A percentile compares a stretch with the other conserved stretches of the same genome.
Conservation (phyloP, 23 tunicate species). For the Oikopleura albicans region DNA sequence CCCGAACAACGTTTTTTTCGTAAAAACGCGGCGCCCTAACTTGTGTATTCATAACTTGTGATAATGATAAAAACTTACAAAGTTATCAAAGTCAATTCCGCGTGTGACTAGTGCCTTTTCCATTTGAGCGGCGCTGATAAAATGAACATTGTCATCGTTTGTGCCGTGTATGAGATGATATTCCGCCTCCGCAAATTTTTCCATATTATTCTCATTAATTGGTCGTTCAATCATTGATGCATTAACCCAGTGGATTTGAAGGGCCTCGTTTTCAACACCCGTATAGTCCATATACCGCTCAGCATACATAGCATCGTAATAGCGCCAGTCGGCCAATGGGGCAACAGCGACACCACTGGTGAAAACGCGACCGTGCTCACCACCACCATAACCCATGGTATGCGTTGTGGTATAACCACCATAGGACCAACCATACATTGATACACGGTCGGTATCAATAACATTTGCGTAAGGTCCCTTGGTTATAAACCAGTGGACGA, state of each 20-base stretch:
- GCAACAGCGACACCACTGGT: conserved; percentile 89
- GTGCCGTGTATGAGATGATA: conserved; percentile 72
- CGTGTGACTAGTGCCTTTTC: conserved; percentile 78
- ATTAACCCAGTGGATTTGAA: conserved; percentile 30
- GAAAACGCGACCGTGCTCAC: conserved; percentile 9
- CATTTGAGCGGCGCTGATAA: conserved; percentile 84
- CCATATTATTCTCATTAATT: conserved; percentile 22
- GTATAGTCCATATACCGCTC: conserved; percentile 68
- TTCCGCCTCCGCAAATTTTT: conserved; percentile 36
- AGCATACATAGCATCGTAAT: conserved; percentile 98
- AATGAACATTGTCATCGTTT: conserved; percentile 92
- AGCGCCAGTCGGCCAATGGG: conserved; percentile 60
- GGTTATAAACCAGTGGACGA: neutral
- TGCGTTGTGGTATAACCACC: conserved; percentile 70
- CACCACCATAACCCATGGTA: conserved; percentile 18
- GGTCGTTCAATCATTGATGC: conserved; percentile 60
- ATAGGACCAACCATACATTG: conserved; percentile 37
- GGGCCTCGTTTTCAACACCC: conserved; percentile 27
- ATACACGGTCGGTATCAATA: neutral
- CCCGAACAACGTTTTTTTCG: neutral
- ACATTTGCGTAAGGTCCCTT: neutral
- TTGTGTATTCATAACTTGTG: neutral
- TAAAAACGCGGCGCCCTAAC: neutral
- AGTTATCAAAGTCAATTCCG: conserved; percentile 78
- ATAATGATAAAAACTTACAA: conserved; percentile 34